Base-by-base conservation (phyloP, 2,888 invertebrate species). In the Mylabris sibirica region DNA sequence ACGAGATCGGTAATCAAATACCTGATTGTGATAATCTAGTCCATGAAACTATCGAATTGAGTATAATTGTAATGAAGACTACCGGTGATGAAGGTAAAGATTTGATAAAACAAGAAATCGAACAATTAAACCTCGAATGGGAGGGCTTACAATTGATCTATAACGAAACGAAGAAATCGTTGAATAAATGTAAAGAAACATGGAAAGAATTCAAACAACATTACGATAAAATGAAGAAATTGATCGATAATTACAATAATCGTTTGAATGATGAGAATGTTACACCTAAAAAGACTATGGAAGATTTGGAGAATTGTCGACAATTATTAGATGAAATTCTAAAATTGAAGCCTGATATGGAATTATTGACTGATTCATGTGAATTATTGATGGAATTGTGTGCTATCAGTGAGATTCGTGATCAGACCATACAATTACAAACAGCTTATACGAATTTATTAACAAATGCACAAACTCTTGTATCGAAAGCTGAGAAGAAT, bases 401-500 rank as follows among this genome's bases (percentile, higher is more conserved):
- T 79, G 94, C 95, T 35, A 92, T 93, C 79, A 90, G 92, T 20
- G 92, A 93, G 88, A 93, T 95, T 0, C 89, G 96, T 24, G 96
- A 96, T 80, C 93, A 94, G 83, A 94, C 95, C 3, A 93, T 95
- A 0, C 92, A 93, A 78, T 85, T 94, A 0, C 96, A 96, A 85
- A 91, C 93, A 2, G 90, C 90, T 67, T 96, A 96, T 80, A 93
- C 94, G 0, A 90, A 91, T 73, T 83, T 96, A 14, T 83, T 96
- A 34, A 93, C 94, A 0, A 90, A 90, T 72, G 91, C 92, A 34
- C 96, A 96, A 87, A 92, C 90, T 81, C 86, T 95, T 53, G 92
- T 96, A 22, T 92, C 94, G 1, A 93, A 93, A 81, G 92, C 96
- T 12, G 96, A 97, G 82, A 95, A 96, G 86, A 95, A 94, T 83